A percentile compares a stretch with the other conserved stretches of the same genome.
phyloP scores from a whole-genome alignment of 1,140 invertebrate species.

The Drosophila lowei region DNA sequence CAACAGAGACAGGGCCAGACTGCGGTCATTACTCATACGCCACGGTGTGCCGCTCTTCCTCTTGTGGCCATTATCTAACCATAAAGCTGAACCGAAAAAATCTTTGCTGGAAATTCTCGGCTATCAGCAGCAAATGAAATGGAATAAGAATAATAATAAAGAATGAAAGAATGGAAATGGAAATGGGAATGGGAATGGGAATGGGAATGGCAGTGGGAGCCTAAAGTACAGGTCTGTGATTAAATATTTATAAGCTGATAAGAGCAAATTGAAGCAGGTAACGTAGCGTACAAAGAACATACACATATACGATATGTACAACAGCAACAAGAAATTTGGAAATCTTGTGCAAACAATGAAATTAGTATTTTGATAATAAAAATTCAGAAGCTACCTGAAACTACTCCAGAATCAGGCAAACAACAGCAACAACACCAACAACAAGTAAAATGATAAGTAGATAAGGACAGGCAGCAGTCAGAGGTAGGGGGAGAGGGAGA shows the following conservation, averaged over 20 bases:
- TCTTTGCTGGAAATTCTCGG: conserved; percentile 29
- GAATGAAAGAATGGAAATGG: conserved; percentile 43
- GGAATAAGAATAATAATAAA: conserved; percentile 39
- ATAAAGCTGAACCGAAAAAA: conserved; percentile 19
- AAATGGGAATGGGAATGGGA: no score
- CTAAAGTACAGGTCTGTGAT: conserved; percentile 77
- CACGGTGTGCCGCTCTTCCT: conserved; percentile 15
- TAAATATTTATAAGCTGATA: conserved; percentile 81
- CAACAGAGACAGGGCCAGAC: conserved; percentile 1
- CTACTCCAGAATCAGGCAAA: conserved; percentile 34
- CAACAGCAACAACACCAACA: conserved; percentile 22
- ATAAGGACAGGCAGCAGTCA: conserved; percentile 19
- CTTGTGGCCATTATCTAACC: conserved; percentile 41
- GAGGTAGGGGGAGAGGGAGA: conserved; percentile 1
- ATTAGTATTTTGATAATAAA: conserved; percentile 82
- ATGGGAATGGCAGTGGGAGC: conserved; percentile 8
- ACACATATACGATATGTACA: conserved; percentile 6
- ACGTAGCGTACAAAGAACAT: not conserved
- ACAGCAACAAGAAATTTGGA: conserved; percentile 40
- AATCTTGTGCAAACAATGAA: conserved; percentile 80
- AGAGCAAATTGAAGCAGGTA: conserved; percentile 70
- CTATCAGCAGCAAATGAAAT: conserved; percentile 44
- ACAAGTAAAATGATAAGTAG: conserved; percentile 17
- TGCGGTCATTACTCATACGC: conserved; percentile 65
- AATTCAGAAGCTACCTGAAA: conserved; percentile 80